These are phyloP conservation scores for Neoitamus cyanurus DNA, from an alignment of 2,888 invertebrate species.

Conservation along the genomic window DNA sequence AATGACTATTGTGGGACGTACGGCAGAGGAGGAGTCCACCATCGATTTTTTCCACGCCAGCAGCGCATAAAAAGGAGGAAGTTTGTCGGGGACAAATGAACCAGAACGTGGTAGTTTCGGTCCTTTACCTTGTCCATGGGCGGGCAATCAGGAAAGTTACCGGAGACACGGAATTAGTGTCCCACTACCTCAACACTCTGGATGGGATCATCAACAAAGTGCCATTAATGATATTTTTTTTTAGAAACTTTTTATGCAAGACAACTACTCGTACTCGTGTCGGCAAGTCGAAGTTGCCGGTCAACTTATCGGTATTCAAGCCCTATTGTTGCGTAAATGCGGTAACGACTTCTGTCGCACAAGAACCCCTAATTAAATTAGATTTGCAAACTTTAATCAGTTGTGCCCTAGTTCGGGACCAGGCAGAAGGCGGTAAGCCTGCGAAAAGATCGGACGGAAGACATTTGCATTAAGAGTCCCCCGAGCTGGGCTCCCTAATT, in stretches of 20 bases:
- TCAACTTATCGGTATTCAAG: conserved; percentile 10
- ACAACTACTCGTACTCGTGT: not conserved
- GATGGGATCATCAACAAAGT: conserved; percentile 3
- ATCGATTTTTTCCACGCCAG: not conserved
- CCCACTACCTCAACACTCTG: not conserved
- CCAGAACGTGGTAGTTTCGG: not conserved
- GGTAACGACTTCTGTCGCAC: not conserved
- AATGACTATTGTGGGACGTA: not conserved
- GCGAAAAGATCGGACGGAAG: not conserved
- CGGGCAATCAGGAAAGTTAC: not conserved
- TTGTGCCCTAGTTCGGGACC: not conserved
- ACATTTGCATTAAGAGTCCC: not conserved
- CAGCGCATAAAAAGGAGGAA: not conserved
- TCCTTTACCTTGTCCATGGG: not conserved
- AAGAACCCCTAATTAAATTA: conserved; percentile 12
- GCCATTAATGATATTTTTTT: not conserved
- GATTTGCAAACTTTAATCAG: conserved; percentile 20
- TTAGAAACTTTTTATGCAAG: not conserved
- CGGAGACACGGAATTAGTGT: not conserved
- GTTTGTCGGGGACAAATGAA: conserved; percentile 15
- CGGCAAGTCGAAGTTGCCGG: not conserved
- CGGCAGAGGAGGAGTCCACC: not conserved
- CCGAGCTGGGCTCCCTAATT: not conserved
- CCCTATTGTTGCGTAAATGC: not conserved
- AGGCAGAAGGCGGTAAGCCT: not conserved